phyloP scores from a whole-genome alignment of 2,113 vertebrate genomes.

The Hydrolagus affinis region DNA sequence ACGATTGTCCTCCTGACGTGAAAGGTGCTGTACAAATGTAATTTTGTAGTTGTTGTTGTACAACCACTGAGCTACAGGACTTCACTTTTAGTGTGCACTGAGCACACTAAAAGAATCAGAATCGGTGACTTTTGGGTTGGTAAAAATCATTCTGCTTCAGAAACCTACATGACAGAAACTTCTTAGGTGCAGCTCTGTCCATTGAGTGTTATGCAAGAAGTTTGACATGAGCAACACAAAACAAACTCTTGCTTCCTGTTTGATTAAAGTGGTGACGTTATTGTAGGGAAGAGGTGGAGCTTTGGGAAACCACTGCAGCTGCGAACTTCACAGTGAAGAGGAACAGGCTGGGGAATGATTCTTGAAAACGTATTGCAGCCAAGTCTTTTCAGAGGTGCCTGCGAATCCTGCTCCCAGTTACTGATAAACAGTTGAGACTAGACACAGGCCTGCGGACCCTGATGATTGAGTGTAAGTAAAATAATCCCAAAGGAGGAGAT shows the following conservation, averaged over 20 bases:
- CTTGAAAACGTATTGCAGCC: too few species aligned
- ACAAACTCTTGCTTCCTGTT: neutral
- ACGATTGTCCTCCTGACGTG: neutral
- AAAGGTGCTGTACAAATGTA: neutral
- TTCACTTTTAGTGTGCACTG: too few species aligned
- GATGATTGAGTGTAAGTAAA: too few species aligned
- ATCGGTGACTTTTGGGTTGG: neutral
- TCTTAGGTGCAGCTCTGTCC: neutral
- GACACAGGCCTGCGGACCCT: neutral
- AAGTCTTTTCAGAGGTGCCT: too few species aligned
- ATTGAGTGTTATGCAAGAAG: neutral
- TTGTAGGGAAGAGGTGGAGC: neutral
- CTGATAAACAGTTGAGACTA: neutral
- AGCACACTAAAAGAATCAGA: neutral
- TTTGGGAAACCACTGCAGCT: neutral
- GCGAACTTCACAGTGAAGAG: neutral
- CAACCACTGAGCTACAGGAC: too few species aligned
- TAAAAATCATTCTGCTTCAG: constrained; percentile 14
- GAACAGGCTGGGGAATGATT: neutral
- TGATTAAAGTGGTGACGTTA: neutral
- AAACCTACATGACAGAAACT: too few species aligned
- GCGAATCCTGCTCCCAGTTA: neutral
- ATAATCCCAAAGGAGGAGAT: neutral
- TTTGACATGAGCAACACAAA: neutral
- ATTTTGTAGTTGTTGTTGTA: too few species aligned